Evolutionary conservation across 2,113 vertebrate genomes (phyloP).

Genomic region (Vireo altiloquus): DNA sequence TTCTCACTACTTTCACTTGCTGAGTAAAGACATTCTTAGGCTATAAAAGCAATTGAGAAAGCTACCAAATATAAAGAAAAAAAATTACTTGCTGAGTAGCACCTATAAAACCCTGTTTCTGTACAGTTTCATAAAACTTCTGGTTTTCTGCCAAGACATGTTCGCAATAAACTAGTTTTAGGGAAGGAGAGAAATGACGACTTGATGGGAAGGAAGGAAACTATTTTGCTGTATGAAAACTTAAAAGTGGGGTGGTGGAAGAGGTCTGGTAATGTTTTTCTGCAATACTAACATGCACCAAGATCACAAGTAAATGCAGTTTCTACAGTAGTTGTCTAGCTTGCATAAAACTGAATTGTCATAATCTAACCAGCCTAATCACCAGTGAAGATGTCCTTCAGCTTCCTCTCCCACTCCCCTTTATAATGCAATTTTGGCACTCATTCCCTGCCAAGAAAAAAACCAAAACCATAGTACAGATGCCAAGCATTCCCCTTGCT

Average conservation of each 20-base stretch:
- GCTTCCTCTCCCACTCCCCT: background rate
- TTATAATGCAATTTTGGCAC: background rate
- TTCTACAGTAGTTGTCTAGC: background rate
- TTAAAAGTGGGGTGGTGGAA: background rate
- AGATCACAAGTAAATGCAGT: background rate
- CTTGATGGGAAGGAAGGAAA: conserved; percentile 24
- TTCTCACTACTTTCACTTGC: conserved; percentile 11
- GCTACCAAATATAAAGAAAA: conserved; percentile 10
- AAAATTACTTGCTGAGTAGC: conserved; percentile 5
- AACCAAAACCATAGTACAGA: rapidly evolving
- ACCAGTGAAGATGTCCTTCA: background rate
- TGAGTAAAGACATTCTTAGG: background rate
- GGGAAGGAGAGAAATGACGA: background rate
- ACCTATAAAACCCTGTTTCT: conserved; percentile 34
- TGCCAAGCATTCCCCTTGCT: background rate
- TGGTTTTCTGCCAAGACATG: conserved; percentile 31
- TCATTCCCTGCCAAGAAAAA: background rate
- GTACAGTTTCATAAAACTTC: conserved; percentile 23
- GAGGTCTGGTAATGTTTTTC: background rate
- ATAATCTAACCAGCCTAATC: background rate
- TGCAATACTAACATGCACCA: background rate
- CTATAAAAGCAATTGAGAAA: conserved; percentile 33
- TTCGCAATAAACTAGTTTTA: conserved; percentile 13
- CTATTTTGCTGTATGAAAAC: background rate
- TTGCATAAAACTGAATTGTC: background rate